Evolutionary conservation across 2,888 invertebrate genomes (phyloP), one percentile per base, ranked within the genome.

Genomic region (Coelopa pilipes): DNA sequence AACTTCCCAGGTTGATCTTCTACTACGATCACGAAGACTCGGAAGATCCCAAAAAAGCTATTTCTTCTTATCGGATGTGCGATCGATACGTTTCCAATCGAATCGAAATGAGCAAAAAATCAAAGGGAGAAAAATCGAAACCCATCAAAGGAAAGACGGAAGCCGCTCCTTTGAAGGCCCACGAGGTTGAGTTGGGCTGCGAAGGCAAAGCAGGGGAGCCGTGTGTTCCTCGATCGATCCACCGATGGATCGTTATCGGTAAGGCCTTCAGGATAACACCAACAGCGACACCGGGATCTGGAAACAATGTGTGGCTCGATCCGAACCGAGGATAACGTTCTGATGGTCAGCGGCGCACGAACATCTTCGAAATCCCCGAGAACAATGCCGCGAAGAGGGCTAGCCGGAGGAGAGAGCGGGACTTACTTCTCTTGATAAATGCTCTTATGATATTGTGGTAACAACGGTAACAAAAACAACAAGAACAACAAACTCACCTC

Each of bases 361-460:
- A 46, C 63, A 13, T 46, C 34, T 63, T 46, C 11, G 13, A 46
- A 65, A 13, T 46, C 45, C 19, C n/a, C 45, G 12, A 49, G 11
- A 47, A 24, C 34, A 46, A 46, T 63, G 63, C 9, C 2, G 17
- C 7, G 63, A 63, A 45, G 11, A 46, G 63, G 9, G 17, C 17
- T 2, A 62, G 45, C 34, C 34, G 34, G 7, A 21, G 19, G 34
- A 11, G n/a, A 24, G 49, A 66, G 21, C 0, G 15, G 5, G 12
- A 9, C 9, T 53, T 15, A 19, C 21, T 49, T 19, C 12, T 49
- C 60, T 21, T 55, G 17, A 63, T 45, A 63, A 66, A 66, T 50
- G 50, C 66, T 66, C 66, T 66, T 66, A 50, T 45, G 50, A 66
- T 50, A 66, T 66, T 66, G 66, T 50, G 66, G 66, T 66, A 49